Percentiles rank a stretch among this genome's conserved stretches.
phyloP scores from a whole-genome alignment of 2,888 invertebrate species.

The Phanerotoma sp. region DNA sequence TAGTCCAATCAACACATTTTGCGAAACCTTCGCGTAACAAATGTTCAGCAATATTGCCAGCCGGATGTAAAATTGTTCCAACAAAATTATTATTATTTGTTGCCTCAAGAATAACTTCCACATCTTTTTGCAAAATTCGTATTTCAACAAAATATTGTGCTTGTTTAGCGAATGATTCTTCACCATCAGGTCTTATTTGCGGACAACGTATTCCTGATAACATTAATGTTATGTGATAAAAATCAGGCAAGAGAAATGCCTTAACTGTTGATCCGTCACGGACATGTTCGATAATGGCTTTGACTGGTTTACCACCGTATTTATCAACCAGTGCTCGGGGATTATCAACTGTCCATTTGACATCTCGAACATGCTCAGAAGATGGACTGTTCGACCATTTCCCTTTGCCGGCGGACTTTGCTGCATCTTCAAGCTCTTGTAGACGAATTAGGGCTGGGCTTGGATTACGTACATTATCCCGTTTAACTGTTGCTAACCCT shows the following conservation, averaged over 20 bases:
- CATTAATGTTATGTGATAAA: constrained; percentile 90
- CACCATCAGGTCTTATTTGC: constrained; percentile 69
- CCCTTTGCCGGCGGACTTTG: constrained; percentile 85
- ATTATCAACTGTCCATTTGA: constrained; percentile 89
- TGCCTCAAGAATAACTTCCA: constrained; percentile 87
- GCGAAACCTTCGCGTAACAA: constrained; percentile 90
- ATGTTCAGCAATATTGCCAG: constrained; percentile 89
- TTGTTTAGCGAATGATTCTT: constrained; percentile 80
- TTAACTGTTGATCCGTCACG: constrained; percentile 96
- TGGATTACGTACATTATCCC: constrained; percentile 65
- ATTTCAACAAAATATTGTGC: constrained; percentile 93
- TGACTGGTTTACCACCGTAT: constrained; percentile 80
- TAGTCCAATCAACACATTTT: constrained; percentile 91
- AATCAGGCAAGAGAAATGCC: constrained; percentile 87
- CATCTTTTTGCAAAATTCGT: constrained; percentile 85
- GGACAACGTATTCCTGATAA: constrained; percentile 89
- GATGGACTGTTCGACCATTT: constrained; percentile 65
- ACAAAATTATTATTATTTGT: constrained; percentile 92
- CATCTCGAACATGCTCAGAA: constrained; percentile 76
- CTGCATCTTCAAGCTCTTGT: constrained; percentile 85
- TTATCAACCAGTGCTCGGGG: constrained; percentile 82
- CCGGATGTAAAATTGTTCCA: constrained; percentile 89
- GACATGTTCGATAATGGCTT: constrained; percentile 95
- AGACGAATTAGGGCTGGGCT: constrained; percentile 70
- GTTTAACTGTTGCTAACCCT: constrained; percentile 82